Base-by-base conservation (phyloP, 2,888 invertebrate genomes). In the Timandra comae region DNA sequence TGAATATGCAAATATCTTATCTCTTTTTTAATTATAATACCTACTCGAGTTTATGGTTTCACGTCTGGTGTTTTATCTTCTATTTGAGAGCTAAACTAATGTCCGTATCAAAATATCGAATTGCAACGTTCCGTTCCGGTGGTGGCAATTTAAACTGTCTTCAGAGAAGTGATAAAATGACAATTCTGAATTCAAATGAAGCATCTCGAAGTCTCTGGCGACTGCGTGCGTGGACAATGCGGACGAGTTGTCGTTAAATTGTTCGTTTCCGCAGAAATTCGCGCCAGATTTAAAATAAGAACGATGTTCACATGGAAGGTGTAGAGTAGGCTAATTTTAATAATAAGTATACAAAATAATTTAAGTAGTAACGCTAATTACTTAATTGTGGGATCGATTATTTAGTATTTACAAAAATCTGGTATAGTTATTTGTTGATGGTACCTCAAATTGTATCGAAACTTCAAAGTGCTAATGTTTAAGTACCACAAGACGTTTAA, bases 211-310 rank as follows among this genome's bases (percentile, higher is more conserved):
- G 58, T 61, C 56, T 63, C 56, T 57, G 54, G 63, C 58, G 59
- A 63, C 68, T 74, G 61, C 81, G 82, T 81, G 80, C 63, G 59
- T 65, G 79, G 79, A 80, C 81, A 82, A 81, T 81, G 56, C 72
- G 63, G 82, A 82, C 77, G 79, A 75, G 67, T 56, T 69, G 70
- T 81, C 80, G 79, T 84, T 76, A 81, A 84, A 71, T 76, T 71
- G 69, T 66, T 59, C 63, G 70, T 80, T 80, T 81, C 80, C 79
- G 76, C 60, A 73, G 79, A 80, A 81, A 80, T 63, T 58, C 64
- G 63, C 65, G 63, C 62, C 74, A 70, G 68, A 67, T 75, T 81
- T 76, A 77, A 75, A 82, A 80, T 80, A 77, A 80, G 79, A 77
- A 77, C 78, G 70, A 33, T 25, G 33, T 41, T 65, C 55, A 66